phyloP scores from a whole-genome alignment of 1,140 invertebrate genomes.

The Bombus consobrinus region DNA sequence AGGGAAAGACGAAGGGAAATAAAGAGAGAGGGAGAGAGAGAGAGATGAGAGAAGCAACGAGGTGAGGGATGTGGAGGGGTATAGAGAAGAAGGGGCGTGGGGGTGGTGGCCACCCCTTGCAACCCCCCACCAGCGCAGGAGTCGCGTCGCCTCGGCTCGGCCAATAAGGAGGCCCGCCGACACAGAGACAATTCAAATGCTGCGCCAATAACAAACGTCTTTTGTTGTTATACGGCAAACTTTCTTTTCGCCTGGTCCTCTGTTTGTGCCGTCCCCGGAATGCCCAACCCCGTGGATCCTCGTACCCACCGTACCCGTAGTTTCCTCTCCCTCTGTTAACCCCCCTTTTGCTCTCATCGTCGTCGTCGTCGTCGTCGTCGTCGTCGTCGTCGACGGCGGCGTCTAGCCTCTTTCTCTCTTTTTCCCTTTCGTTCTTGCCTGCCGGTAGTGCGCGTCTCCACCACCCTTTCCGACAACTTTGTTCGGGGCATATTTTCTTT shows the following conservation, averaged over 20 bases:
- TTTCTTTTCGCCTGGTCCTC: conserved; percentile 77
- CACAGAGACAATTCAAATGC: conserved; percentile 83
- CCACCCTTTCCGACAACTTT: conserved; percentile 79
- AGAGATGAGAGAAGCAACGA: neutral
- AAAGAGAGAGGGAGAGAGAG: conserved; percentile 12
- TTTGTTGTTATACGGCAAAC: conserved; percentile 82
- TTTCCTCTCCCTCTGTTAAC: conserved; percentile 29
- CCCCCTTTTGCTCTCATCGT: conserved; percentile 21
- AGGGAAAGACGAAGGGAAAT: conserved; percentile 46
- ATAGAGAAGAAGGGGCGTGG: conserved; percentile 55
- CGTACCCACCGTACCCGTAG: conserved; percentile 25
- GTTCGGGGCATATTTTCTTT: conserved; percentile 80
- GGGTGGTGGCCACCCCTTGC: conserved; percentile 74
- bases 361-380: neutral
- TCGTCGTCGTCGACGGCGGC: neutral
- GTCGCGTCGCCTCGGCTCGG: conserved; percentile 77
- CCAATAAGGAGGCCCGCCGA: conserved; percentile 81
- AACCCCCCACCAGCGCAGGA: conserved; percentile 75
- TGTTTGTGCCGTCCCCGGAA: conserved; percentile 71
- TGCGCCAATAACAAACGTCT: conserved; percentile 83
- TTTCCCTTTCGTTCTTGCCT: conserved; percentile 38
- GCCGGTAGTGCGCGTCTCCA: conserved; percentile 25
- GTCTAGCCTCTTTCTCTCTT: conserved; percentile 27
- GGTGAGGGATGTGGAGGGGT: conserved; percentile 39
- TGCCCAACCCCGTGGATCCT: conserved; percentile 61